phyloP scores from a whole-genome alignment of 2,888 invertebrate genomes.

The Ectobius pallidus region DNA sequence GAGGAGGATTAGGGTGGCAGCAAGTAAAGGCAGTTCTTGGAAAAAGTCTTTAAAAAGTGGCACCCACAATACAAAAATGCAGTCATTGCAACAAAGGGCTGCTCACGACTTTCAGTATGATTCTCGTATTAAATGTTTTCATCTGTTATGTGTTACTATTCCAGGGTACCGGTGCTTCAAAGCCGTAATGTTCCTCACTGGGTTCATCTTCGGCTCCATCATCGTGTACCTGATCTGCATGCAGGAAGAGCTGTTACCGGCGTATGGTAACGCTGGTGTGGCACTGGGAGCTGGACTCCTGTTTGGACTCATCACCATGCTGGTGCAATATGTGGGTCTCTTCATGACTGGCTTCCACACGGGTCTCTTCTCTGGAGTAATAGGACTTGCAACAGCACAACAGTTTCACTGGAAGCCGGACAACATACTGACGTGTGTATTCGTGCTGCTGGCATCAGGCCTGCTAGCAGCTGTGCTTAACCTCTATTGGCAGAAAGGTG shows the following conservation, averaged over 20 bases:
- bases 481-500: slow-evolving; percentile 77
- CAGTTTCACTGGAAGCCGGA: slow-evolving; percentile 63
- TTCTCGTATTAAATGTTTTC: no score
- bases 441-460: slow-evolving; percentile 69
- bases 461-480: slow-evolving; percentile 73
- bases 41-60: no score
- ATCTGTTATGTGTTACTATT: slow-evolving; percentile 46
- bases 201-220: slow-evolving; percentile 82
- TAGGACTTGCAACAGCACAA: slow-evolving; percentile 64
- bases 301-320: slow-evolving; percentile 80
- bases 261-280: slow-evolving; percentile 76
- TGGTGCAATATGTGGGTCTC: slow-evolving; percentile 81
- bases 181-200: slow-evolving; percentile 86
- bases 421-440: slow-evolving; percentile 74
- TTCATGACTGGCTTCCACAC: slow-evolving; percentile 83
- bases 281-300: slow-evolving; percentile 75
- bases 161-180: slow-evolving; percentile 88
- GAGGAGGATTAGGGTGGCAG: no score
- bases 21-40: no score
- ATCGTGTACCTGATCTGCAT: slow-evolving; percentile 81
- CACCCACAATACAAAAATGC: no score
- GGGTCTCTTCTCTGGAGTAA: slow-evolving; percentile 68
- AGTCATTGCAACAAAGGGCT: no score
- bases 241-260: slow-evolving; percentile 78
- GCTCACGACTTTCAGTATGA: no score